phyloP scores from a whole-genome alignment of 2,113 vertebrate species.

The Dipodomys ordii region DNA sequence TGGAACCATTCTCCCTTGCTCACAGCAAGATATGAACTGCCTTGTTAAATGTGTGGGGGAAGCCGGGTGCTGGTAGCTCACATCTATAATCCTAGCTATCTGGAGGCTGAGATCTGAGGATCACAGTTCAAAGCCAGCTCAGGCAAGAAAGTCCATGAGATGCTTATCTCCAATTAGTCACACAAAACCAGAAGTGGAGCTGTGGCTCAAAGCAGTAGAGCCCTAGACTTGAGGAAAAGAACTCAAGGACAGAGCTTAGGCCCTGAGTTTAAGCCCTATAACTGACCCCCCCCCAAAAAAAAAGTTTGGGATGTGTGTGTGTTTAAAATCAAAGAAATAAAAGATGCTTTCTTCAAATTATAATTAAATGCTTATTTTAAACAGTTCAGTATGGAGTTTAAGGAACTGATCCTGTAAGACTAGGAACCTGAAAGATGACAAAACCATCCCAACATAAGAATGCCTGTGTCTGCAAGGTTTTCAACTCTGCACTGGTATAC shows the following conservation, averaged over 20 bases:
- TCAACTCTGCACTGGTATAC: neutral
- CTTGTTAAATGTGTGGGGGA: neutral
- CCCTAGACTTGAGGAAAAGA: too few relatives aligned
- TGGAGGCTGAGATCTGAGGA: too few relatives aligned
- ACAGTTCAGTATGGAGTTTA: neutral
- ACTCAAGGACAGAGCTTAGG: too few relatives aligned
- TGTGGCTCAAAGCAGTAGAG: too few relatives aligned
- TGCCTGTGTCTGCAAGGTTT: neutral
- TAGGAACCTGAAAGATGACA: neutral
- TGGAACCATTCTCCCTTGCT: neutral
- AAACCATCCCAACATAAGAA: neutral
- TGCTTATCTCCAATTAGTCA: too few relatives aligned
- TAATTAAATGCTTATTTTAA: slow-evolving; percentile 55
- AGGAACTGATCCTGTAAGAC: neutral
- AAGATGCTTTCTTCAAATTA: slow-evolving; percentile 16
- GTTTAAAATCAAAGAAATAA: neutral
- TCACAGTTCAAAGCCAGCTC: too few relatives aligned
- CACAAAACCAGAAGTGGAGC: too few relatives aligned
- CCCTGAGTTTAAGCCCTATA: too few relatives aligned
- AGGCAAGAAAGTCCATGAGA: too few relatives aligned
- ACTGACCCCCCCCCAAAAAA: too few relatives aligned
- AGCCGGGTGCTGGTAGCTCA: too few relatives aligned
- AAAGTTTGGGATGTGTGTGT: neutral
- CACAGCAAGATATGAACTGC: neutral
- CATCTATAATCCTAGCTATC: too few relatives aligned